Percentiles rank a stretch among this genome's conserved stretches.
Evolutionary conservation across 2,113 vertebrate genomes (phyloP).

Genomic region (Cyrtonyx montezumae): DNA sequence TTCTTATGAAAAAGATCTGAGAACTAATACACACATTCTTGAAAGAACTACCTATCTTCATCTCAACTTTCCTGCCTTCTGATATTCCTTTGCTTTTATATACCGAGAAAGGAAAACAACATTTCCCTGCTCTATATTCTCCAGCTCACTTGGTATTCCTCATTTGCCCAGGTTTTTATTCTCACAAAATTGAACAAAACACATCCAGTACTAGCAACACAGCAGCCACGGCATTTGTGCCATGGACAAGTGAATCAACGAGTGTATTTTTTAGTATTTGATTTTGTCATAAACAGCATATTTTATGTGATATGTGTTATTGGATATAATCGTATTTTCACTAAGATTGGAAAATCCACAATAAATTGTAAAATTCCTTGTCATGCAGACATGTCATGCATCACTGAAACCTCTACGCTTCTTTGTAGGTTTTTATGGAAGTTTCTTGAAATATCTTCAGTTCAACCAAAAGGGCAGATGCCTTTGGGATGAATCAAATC

Average conservation of each 20-base stretch:
- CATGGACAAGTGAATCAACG: neutral
- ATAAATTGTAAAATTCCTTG: neutral
- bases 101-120: neutral
- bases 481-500: constrained; percentile 42
- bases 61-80: neutral
- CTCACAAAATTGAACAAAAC: neutral
- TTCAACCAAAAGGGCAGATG: constrained; percentile 51
- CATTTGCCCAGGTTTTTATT: neutral
- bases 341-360: neutral
- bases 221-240: neutral
- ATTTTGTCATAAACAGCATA: neutral
- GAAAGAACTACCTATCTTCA: neutral
- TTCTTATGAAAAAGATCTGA: neutral
- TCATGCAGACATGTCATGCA: neutral
- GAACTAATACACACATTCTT: neutral
- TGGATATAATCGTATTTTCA: neutral
- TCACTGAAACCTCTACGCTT: neutral
- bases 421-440: neutral
- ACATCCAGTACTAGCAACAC: neutral
- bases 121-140: neutral
- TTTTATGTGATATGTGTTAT: neutral
- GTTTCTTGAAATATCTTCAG: constrained; percentile 43
- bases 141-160: neutral
- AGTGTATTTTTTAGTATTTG: neutral
- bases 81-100: neutral